Conservation (phyloP, 2,888 invertebrate genomes). For the Operophtera brumata region DNA sequence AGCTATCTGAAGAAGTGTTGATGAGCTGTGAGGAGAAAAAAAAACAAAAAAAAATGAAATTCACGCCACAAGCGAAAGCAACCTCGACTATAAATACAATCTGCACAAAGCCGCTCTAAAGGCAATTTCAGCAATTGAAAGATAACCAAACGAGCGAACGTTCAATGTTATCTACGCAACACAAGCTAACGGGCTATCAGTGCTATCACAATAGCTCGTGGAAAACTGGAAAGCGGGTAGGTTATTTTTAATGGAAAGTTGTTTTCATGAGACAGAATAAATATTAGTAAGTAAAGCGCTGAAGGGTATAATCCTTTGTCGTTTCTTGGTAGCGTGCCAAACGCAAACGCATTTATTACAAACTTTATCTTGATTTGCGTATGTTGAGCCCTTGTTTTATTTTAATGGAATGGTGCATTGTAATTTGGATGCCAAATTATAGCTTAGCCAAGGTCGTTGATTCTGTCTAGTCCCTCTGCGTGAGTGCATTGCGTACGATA, state of each 20-base stretch:
- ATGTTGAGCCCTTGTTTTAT: conserved; percentile 15
- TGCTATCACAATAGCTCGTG: conserved; percentile 5
- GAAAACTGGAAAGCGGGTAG: neutral
- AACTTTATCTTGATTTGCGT: conserved; percentile 20
- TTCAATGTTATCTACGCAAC: conserved; percentile 16
- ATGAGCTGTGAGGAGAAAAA: no score
- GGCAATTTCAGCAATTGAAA: conserved; percentile 10
- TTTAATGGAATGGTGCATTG: conserved; percentile 7
- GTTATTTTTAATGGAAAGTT: conserved; percentile 36
- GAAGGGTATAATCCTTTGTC: conserved; percentile 43
- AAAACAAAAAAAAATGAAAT: no score
- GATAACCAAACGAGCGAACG: conserved; percentile 9
- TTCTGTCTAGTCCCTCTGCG: neutral
- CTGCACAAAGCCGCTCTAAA: conserved; percentile 3
- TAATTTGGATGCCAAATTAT: neutral
- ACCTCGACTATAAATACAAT: conserved; percentile 12
- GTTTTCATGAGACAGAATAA: conserved; percentile 18
- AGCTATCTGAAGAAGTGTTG: no score
- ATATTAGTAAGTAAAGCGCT: conserved; percentile 20
- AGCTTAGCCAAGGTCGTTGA: conserved; percentile 1
- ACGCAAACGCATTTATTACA: conserved; percentile 31
- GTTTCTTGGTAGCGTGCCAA: conserved; percentile 42
- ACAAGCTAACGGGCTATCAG: conserved; percentile 14
- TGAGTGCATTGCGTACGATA: neutral
- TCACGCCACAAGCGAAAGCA: no score